Percentiles rank a stretch among this genome's conserved stretches.
These are phyloP conservation scores for Galerucella pusilla DNA, from an alignment of 2,888 invertebrate species.

Conservation along the genomic window DNA sequence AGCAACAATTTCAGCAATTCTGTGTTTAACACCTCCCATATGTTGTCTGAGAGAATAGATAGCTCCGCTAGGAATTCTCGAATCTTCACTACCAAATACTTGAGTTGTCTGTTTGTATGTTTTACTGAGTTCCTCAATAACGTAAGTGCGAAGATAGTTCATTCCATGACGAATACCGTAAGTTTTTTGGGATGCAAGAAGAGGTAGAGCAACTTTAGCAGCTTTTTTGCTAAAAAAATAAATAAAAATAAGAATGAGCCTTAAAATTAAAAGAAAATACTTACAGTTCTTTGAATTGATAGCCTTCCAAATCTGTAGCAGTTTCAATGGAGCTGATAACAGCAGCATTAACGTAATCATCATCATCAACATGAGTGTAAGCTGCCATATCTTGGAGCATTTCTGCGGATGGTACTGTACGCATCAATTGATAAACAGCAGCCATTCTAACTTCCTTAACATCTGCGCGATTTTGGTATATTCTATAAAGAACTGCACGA, in stretches of 20 bases:
- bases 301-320: slow-evolving; percentile 66
- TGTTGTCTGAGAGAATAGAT: slow-evolving; percentile 54
- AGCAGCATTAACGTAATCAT: slow-evolving; percentile 73
- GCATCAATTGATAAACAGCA: slow-evolving; percentile 73
- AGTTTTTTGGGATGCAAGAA: slow-evolving; percentile 58
- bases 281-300: slow-evolving; percentile 47
- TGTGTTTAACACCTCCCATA: slow-evolving; percentile 60
- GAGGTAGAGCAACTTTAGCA: slow-evolving; percentile 62
- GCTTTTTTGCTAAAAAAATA: slow-evolving; percentile 58
- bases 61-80: slow-evolving; percentile 67
- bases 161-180: slow-evolving; percentile 69
- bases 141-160: slow-evolving; percentile 63
- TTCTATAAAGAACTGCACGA: slow-evolving; percentile 72
- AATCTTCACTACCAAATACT: slow-evolving; percentile 71
- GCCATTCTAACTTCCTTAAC: slow-evolving; percentile 74
- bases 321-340: slow-evolving; percentile 72
- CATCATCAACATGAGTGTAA: slow-evolving; percentile 73
- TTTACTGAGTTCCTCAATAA: slow-evolving; percentile 63
- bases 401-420: slow-evolving; percentile 69
- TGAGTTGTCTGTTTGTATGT: slow-evolving; percentile 64
- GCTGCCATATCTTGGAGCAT: slow-evolving; percentile 79
- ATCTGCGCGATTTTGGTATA: slow-evolving; percentile 75
- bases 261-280: slow-evolving; percentile 35
- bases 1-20: slow-evolving; percentile 53
- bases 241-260: neutral